Base-by-base conservation (phyloP, 2,888 invertebrate species). In the Eupithecia centaureata region DNA sequence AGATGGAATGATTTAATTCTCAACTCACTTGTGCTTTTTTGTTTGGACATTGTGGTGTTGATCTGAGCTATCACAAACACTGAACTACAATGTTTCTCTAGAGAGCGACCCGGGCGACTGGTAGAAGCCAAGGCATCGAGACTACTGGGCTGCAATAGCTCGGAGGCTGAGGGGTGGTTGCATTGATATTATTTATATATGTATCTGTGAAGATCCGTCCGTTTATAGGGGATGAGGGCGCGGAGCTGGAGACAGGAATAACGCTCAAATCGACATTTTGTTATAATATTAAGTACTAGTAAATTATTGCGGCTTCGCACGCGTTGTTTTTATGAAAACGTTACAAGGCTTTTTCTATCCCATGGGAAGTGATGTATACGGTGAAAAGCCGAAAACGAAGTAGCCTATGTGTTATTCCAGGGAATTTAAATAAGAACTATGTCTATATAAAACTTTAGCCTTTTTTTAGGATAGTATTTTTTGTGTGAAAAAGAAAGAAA, bases 61-160 rank as follows among this genome's bases (percentile, higher is more conserved):
- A 1, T 8, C 18, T 42, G 8, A 18, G n/a, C 2, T 18, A 42
- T 42, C 42, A 42, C 42, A 18, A 18, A 18, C 2, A 42, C 2
- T 42, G 15, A 42, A 42, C 42, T 42, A 8, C 18, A 8, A 10
- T 18, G n/a, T 10, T 18, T 2, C 10, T 42, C 42, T 42, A 42
- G 42, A 42, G 42, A 42, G 18, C 18, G 42, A 1, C n/a, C 5
- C 1, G 10, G 18, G 18, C 42, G 42, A 42, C 42, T 42, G 42
- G 42, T 42, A 18, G n/a, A 42, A 42, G 18, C 42, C 42, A 8
- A 42, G 42, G 8, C 42, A 18, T 42, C 2, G 42, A 42, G 18
- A 18, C 42, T 10, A 42, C 42, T 42, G 42, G 42, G n/a, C 42
- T 42, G 42, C 42, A 42, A 42, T 42, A 42, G 42, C n/a, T n/a